Percentiles rank a stretch among this genome's conserved stretches.
Evolutionary conservation across 2,113 vertebrate genomes (phyloP).

Genomic region (Osmerus eperlanus): DNA sequence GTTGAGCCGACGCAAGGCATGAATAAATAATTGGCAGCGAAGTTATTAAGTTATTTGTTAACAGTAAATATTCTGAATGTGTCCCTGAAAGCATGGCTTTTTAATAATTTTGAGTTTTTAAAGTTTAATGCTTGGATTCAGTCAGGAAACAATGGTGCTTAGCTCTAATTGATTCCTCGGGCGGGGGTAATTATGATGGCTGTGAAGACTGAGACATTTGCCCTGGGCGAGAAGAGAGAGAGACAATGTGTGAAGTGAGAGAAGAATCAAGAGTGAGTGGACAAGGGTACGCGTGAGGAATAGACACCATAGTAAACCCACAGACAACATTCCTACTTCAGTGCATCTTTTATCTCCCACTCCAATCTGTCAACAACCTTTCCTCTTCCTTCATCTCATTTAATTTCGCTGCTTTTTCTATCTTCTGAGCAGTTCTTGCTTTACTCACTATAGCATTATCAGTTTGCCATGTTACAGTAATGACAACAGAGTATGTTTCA

Average conservation of each 20-base stretch:
- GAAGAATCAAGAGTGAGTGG: slow-evolving; percentile 31
- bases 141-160: slow-evolving; percentile 69
- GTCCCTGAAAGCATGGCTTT: slow-evolving; percentile 67
- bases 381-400: not conserved
- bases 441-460: slow-evolving; percentile 9
- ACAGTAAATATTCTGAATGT: slow-evolving; percentile 74
- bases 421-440: slow-evolving; percentile 1
- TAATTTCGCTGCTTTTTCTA: not conserved
- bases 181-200: slow-evolving; percentile 60
- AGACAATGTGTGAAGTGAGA: not conserved
- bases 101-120: slow-evolving; percentile 67
- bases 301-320: not conserved
- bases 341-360: slow-evolving; percentile 19
- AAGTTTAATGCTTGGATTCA: slow-evolving; percentile 68
- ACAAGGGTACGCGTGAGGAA: slow-evolving; percentile 5
- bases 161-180: slow-evolving; percentile 70
- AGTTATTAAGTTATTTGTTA: slow-evolving; percentile 77
- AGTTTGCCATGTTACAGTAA: slow-evolving; percentile 13
- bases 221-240: slow-evolving; percentile 47
- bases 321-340: slow-evolving; percentile 4
- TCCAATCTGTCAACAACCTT: slow-evolving; percentile 3
- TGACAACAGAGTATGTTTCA: slow-evolving; percentile 42
- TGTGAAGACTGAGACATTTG: slow-evolving; percentile 47
- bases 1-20: slow-evolving; percentile 48
- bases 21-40: slow-evolving; percentile 66